Evolutionary conservation across 2,797 vertebrate species (phyloP).

Genomic region (Cheirogaleus major): DNA sequence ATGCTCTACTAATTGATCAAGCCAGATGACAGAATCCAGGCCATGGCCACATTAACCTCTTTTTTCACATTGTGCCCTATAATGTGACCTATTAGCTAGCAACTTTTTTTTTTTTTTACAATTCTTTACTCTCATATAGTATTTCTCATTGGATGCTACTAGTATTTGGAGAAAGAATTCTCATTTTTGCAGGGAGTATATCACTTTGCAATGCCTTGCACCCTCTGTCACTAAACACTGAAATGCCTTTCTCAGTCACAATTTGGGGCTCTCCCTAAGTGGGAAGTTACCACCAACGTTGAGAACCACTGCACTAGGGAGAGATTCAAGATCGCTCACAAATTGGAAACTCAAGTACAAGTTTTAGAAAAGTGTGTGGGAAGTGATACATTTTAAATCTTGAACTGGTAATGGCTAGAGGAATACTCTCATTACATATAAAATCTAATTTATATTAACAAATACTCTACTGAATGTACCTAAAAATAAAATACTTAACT

Average conservation of each 20-base stretch:
- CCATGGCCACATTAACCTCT: not conserved
- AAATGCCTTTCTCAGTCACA: not conserved
- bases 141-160: not conserved
- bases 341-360: conserved; percentile 1
- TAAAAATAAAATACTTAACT: conserved; percentile 7
- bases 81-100: not conserved
- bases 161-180: not conserved
- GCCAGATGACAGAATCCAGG: not conserved
- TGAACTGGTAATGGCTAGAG: not conserved
- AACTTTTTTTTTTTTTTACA: not conserved
- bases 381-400: conserved; percentile 11
- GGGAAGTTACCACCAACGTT: not conserved
- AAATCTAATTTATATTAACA: conserved; percentile 16
- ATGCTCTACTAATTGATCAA: not conserved
- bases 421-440: not conserved
- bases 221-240: not conserved
- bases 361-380: not conserved
- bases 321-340: not conserved
- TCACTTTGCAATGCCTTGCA: not conserved
- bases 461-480: not conserved
- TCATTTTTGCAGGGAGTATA: not conserved
- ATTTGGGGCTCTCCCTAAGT: not conserved
- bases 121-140: not conserved
- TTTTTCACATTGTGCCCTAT: not conserved
- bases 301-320: not conserved